phyloP scores from a whole-genome alignment of 2,113 vertebrate genomes.

The Scolopax mira region DNA sequence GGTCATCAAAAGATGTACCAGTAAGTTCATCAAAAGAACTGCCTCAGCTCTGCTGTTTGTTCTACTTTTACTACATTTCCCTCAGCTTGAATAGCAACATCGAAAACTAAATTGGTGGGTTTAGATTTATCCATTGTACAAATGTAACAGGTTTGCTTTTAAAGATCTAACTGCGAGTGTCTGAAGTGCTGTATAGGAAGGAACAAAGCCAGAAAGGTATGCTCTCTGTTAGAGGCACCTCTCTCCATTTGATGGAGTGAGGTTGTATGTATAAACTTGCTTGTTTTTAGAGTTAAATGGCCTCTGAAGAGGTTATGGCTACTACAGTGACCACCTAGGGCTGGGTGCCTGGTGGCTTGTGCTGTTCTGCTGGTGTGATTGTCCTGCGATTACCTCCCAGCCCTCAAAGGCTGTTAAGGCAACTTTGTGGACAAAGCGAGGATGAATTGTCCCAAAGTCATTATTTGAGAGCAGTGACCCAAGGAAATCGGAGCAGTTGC shows the following conservation, averaged over 20 bases:
- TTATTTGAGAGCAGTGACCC: conserved; percentile 52
- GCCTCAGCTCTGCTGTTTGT: background rate
- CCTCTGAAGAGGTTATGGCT: background rate
- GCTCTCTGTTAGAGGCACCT: background rate
- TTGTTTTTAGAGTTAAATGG: background rate
- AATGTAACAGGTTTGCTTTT: conserved; percentile 20
- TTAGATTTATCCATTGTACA: background rate
- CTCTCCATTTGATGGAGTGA: background rate
- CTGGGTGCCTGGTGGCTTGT: background rate
- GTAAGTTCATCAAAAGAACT: background rate
- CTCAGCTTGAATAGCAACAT: background rate
- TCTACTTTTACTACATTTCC: background rate
- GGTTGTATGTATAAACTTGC: background rate
- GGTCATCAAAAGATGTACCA: background rate
- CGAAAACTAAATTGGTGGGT: conserved; percentile 1
- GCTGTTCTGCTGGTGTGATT: background rate
- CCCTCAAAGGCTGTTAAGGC: background rate
- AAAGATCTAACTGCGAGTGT: background rate
- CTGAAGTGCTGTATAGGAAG: background rate
- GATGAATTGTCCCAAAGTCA: background rate
- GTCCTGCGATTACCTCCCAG: background rate
- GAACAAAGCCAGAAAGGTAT: background rate
- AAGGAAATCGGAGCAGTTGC: background rate
- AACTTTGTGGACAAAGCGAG: background rate
- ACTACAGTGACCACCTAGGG: background rate